Evolutionary conservation across 1,140 invertebrate species (phyloP).

Genomic region (Drosophila lini): DNA sequence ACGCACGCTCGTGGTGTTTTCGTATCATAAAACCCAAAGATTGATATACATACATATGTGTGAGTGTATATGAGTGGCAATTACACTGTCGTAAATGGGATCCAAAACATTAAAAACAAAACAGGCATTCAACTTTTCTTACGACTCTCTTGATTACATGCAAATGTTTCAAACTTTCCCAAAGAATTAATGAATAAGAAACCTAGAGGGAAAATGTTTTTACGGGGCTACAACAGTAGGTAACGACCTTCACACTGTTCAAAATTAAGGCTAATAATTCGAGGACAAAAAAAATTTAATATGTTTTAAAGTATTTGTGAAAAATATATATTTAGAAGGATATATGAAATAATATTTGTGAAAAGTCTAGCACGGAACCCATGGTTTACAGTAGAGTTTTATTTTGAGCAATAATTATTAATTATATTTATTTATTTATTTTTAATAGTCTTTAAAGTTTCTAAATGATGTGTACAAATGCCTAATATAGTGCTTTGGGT

Average conservation of each 20-base stretch:
- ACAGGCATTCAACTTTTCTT: slow-evolving; percentile 47
- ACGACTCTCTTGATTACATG: slow-evolving; percentile 50
- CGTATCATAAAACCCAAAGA: slow-evolving; percentile 21
- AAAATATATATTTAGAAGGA: too few species aligned
- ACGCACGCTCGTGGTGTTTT: slow-evolving; percentile 13
- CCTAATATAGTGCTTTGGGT: too few species aligned
- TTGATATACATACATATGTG: slow-evolving; percentile 1
- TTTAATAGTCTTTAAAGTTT: too few species aligned
- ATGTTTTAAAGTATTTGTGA: too few species aligned
- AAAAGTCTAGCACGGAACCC: too few species aligned
- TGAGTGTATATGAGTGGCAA: slow-evolving; percentile 40
- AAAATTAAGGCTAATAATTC: not conserved
- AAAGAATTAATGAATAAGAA: slow-evolving; percentile 44
- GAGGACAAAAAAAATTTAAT: too few species aligned
- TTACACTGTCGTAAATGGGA: slow-evolving; percentile 64
- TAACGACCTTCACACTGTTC: not conserved
- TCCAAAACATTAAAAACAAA: slow-evolving; percentile 57
- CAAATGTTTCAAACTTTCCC: slow-evolving; percentile 68
- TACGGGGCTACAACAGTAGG: too few species aligned
- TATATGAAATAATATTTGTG: too few species aligned
- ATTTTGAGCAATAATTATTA: too few species aligned
- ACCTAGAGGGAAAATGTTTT: slow-evolving; percentile 6
- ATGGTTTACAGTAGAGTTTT: too few species aligned
- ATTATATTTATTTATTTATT: too few species aligned
- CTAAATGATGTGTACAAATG: too few species aligned